Percentiles rank a stretch among this genome's conserved stretches.
Conservation (phyloP, 1,140 invertebrate species). For the Achroia grisella region DNA sequence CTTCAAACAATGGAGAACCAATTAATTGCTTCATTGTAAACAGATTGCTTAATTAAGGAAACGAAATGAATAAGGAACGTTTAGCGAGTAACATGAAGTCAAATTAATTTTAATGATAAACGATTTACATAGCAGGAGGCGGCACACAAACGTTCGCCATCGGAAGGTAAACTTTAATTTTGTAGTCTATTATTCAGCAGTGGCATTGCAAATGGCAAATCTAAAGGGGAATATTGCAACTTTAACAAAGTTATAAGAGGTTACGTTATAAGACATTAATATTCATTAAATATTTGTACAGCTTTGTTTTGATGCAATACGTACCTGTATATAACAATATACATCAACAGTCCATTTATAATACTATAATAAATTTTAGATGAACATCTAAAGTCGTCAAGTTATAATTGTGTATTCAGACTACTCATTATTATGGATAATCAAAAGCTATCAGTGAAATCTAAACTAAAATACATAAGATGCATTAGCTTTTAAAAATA, state of each 20-base stretch:
- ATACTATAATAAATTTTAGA: no score
- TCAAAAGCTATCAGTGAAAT: no score
- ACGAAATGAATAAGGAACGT: conserved; percentile 62
- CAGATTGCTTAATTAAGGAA: conserved; percentile 70
- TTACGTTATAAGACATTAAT: conserved; percentile 1
- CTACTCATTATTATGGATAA: no score
- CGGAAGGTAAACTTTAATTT: conserved; percentile 31
- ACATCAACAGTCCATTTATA: no score
- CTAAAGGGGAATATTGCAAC: background rate
- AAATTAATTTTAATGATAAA: conserved; percentile 70
- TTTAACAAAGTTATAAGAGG: background rate
- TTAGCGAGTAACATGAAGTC: conserved; percentile 52
- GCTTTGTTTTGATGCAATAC: background rate
- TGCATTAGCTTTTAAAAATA: no score
- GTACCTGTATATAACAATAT: no score
- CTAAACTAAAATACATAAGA: no score
- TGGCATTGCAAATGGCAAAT: conserved; percentile 8
- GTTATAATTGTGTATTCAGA: no score
- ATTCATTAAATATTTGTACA: background rate
- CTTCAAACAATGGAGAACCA: conserved; percentile 53
- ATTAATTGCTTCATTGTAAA: conserved; percentile 68
- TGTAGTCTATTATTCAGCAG: conserved; percentile 23
- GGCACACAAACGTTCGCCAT: conserved; percentile 9
- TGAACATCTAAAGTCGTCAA: no score
- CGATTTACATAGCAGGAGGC: conserved; percentile 33